These are phyloP conservation scores for Trypoxylus dichotomus DNA, from an alignment of 1,140 invertebrate species.

Conservation along the genomic window DNA sequence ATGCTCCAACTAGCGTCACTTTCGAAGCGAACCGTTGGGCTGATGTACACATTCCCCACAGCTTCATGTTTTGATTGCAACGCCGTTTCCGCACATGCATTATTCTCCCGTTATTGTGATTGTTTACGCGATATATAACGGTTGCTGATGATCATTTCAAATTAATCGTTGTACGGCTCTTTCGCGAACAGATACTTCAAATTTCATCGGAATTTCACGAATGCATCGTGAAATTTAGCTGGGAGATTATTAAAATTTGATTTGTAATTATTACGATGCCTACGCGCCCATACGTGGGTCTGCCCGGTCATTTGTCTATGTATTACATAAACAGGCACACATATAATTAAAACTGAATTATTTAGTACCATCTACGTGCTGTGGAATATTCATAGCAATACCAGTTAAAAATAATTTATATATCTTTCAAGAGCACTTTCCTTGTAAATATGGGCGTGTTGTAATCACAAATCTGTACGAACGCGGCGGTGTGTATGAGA, in stretches of 20 bases:
- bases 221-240: not conserved
- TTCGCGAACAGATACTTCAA: not conserved
- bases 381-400: not conserved
- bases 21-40: not conserved
- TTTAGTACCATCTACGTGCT: not conserved
- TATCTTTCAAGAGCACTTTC: not conserved
- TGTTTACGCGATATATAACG: not conserved
- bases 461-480: not conserved
- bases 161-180: not conserved
- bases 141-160: not conserved
- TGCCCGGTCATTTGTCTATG: not conserved
- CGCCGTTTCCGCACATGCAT: not conserved
- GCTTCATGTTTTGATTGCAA: constrained; percentile 4
- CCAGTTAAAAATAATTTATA: not conserved
- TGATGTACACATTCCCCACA: not conserved
- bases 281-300: not conserved
- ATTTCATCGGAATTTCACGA: not conserved
- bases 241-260: constrained; percentile 27
- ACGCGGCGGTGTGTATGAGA: not conserved
- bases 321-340: not conserved
- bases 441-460: not conserved
- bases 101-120: not conserved
- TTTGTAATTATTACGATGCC: constrained; percentile 10
- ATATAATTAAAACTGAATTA: not conserved
- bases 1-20: not conserved